These are phyloP conservation scores for Caranx ignobilis DNA, from an alignment of 2,113 vertebrate genomes.

Conservation along the genomic window DNA sequence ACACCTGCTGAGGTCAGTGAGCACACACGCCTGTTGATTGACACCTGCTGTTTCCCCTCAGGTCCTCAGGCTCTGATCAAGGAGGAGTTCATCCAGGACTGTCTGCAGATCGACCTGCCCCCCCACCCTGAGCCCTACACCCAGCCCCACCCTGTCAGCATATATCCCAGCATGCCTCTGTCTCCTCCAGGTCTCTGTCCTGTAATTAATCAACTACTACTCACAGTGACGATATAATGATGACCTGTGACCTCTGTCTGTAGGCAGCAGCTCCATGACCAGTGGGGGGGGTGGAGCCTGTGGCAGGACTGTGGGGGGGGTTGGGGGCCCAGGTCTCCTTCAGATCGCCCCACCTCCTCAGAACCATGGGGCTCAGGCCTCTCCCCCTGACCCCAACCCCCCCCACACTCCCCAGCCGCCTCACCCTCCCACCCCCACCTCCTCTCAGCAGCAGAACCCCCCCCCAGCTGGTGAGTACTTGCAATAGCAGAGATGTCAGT, in stretches of 20 bases:
- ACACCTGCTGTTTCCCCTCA: conserved; percentile 25
- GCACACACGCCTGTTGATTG: background rate
- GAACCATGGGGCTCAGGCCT: conserved; percentile 51
- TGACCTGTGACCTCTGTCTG: background rate
- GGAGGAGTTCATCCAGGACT: conserved; percentile 83
- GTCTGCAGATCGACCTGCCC: conserved; percentile 77
- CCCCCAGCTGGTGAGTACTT: conserved; percentile 60
- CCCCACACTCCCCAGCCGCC: conserved; percentile 22
- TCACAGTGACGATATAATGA: no score
- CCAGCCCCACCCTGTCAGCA: conserved; percentile 54
- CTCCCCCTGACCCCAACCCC: conserved; percentile 70
- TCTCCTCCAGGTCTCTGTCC: conserved; percentile 75
- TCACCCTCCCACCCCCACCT: conserved; percentile 46
- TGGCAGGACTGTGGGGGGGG: background rate
- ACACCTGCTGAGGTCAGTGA: no score
- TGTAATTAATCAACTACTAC: no score
- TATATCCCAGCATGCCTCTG: conserved; percentile 80
- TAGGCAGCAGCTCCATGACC: conserved; percentile 66
- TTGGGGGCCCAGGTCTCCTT: conserved; percentile 67
- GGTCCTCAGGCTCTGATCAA: conserved; percentile 78
- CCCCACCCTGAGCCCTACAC: conserved; percentile 74
- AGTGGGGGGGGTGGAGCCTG: background rate
- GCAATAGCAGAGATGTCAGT: no score
- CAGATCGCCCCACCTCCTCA: conserved; percentile 72
- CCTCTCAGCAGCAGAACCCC: conserved; percentile 52